Percentiles rank a stretch among this genome's conserved stretches.
Conservation (phyloP, 2,113 vertebrate genomes). For the Falco punctatus region DNA sequence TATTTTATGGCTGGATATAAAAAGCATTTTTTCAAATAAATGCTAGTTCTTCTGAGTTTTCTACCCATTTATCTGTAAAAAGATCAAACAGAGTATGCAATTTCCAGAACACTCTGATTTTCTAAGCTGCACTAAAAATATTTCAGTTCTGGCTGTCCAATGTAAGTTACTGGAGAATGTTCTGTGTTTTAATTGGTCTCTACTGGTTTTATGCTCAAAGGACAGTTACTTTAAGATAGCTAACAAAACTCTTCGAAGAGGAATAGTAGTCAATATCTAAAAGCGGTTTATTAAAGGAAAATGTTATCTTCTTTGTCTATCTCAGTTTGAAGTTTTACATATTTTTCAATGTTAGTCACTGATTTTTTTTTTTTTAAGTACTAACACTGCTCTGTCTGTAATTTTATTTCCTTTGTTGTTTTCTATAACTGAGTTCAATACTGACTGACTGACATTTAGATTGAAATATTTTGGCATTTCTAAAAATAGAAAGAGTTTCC, state of each 20-base stretch:
- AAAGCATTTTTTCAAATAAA: slow-evolving; percentile 40
- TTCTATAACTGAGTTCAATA: not conserved
- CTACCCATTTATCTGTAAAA: not conserved
- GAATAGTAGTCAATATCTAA: not conserved
- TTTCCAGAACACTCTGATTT: slow-evolving; percentile 13
- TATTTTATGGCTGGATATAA: slow-evolving; percentile 22
- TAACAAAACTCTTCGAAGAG: slow-evolving; percentile 6
- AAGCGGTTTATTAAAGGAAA: slow-evolving; percentile 9
- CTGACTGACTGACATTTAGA: not conserved
- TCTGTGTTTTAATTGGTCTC: slow-evolving; percentile 39
- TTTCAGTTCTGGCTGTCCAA: not conserved
- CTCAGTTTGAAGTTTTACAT: not conserved
- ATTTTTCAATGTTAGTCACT: not conserved
- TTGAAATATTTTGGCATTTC: not conserved
- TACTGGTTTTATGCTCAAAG: slow-evolving; percentile 47
- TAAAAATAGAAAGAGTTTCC: not conserved
- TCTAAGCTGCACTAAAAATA: not conserved
- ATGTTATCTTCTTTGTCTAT: not conserved
- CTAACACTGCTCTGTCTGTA: not conserved
- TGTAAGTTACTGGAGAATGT: not conserved
- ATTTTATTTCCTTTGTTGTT: not conserved
- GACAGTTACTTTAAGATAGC: not conserved
- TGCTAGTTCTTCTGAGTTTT: not conserved
- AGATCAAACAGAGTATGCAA: slow-evolving; percentile 29
- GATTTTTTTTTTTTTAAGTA: not conserved